Base-by-base conservation (phyloP, 2,888 invertebrate species). In the Osedax frankpressi region DNA sequence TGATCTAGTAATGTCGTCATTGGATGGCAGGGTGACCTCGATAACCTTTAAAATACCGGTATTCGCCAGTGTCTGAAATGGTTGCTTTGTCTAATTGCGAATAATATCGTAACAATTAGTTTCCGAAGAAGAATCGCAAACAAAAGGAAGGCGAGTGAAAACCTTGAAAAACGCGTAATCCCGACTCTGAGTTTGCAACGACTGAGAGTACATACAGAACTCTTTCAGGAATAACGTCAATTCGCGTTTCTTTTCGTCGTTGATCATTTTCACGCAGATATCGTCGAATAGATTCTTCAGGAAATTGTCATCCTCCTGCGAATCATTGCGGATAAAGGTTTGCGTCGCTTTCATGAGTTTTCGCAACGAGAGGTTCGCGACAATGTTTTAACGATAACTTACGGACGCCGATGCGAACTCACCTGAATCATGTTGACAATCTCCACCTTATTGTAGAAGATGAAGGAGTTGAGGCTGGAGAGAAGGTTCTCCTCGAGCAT, bases 361-460 rank as follows among this genome's bases (percentile, higher is more conserved):
- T 14, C 59, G 59, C 59, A 59, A 59, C 19, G 19, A 59, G 19
- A 59, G 59, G 25, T 19, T 24, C 67, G 24, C 11, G 24, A 67
- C 19, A 67, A 67, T 19, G 11, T 67, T 19, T 24, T 26, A n/a
- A 14, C 11, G 24, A 24, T 24, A 67, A 19, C 11, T 24, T 24
- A 26, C 11, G 19, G 24, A n/a, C n/a, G n/a, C n/a, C n/a, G n/a
- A n/a, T n/a, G n/a, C n/a, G n/a, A n/a, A n/a, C n/a, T n/a, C n/a
- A n/a, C 96, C 88, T 97, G 91, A 14, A 98, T 92, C 82, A 94
- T 89, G 79, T 92, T 94, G 79, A 98, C 96, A 86, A 98, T 99
- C 88, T 98, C 97, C 84, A 96, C 93, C 88, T 99, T 97, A 87
- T 96, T 97, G 87, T 98, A 98, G 88, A 95, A 98, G 86, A 99